Percentiles rank a stretch among this genome's conserved stretches.
Conservation (phyloP, 2,888 invertebrate genomes). For the Leptura quadrifasciata region DNA sequence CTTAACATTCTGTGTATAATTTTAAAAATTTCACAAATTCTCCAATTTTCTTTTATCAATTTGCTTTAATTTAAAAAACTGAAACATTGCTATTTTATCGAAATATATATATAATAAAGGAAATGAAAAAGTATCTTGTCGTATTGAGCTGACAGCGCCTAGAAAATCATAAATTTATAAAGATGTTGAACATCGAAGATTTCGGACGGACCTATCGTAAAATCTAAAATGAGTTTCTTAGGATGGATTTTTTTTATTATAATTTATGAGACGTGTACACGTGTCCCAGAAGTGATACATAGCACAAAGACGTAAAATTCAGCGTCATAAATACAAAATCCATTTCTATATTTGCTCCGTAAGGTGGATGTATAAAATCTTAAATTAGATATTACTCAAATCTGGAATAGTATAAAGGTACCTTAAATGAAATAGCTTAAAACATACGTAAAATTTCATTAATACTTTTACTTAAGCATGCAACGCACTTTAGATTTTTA, state of each 20-base stretch:
- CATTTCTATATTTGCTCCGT: neutral
- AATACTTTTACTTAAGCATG: constrained; percentile 12
- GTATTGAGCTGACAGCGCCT: no score
- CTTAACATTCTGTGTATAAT: no score
- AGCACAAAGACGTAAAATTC: neutral
- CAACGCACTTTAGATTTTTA: neutral
- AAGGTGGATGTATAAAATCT: neutral
- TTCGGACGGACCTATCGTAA: neutral
- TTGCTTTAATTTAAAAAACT: no score
- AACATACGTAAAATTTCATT: neutral
- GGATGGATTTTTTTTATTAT: neutral
- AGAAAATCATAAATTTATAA: neutral
- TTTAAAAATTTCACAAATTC: no score
- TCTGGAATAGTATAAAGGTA: no score
- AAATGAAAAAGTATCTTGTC: no score
- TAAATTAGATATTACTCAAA: neutral
- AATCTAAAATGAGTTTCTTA: constrained; percentile 1
- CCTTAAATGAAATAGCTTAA: neutral
- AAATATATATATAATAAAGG: no score
- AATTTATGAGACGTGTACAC: neutral
- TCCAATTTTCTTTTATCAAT: no score
- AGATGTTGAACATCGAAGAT: neutral
- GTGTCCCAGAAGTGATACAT: neutral
- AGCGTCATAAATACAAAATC: neutral
- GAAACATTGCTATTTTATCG: no score